Base-by-base conservation (phyloP, 92 coral and sea anemone genomes). In the Porites divaricata region DNA sequence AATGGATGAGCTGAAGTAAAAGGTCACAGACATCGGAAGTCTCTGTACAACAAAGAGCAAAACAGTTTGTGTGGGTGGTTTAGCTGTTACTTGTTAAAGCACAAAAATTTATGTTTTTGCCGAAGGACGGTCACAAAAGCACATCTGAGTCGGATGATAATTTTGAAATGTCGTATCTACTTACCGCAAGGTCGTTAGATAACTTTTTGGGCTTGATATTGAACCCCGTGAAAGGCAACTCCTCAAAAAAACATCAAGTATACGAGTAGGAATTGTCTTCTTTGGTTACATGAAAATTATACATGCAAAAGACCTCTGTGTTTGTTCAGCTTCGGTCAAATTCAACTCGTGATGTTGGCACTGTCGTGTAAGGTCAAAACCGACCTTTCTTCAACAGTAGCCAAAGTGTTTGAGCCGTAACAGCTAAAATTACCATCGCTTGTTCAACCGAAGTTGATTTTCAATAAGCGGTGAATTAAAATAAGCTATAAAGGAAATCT, bases 281-380 rank as follows among this genome's bases (percentile, higher is more conserved):
- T 62, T 59, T 8, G 86, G 86, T 72, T 72, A 61, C 79, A 49
- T 72, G 79, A 23, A 61, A 41, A 72, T 82, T 57, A 82, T 61
- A 82, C 72, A 72, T 72, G 79, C 72, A 82, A 80, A 59, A 62
- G 17, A 63, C 68, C 13, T 62, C 52, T 72, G 69, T 82, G 64
- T 82, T 82, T 82, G 69, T 17, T 82, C 79, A 82, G 86, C 86
- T 82, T 82, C n/a, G 71, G 56, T 2, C 19, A 72, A 82, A 61
- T 72, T 82, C 20, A 24, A 70, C 48, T 72, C 72, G 24, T 49
- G 19, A 70, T 49, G 23, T 24, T 72, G 63, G 45, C 63, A 25
- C 49, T 8, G 54, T 17, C 23, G 54, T 28, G 14, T 81, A 72
- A 72, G 8, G 67, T 50, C 53, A 15, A 23, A 22, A 7, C 63